Evolutionary conservation across 2,888 invertebrate species (phyloP), one percentile per base, ranked within the genome.

Genomic region (Schrankia costaestrigalis): DNA sequence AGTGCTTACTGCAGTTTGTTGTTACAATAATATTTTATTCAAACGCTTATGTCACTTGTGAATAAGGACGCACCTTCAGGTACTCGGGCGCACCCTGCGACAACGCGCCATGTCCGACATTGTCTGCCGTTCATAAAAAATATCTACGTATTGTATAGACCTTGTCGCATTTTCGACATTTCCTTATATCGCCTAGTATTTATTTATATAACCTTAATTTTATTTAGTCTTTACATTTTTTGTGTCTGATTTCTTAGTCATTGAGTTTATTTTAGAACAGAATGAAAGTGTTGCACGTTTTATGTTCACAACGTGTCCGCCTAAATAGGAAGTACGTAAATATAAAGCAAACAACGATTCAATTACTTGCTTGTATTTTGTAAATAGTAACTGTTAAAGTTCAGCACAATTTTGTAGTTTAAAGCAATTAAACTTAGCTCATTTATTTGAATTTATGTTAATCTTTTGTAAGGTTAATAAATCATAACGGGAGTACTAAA

Each of bases 171-270:
- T 44, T 56, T 38, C 41, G 48, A 41, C 57, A 54, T 56, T 56
- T 54, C 55, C 57, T 51, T 51, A 44, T 41, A 43, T 38, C 26
- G 26, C 48, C 51, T 56, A 56, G 56, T 39, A 51, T 54, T 48
- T 54, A 56, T 54, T 28, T 36, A 42, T 38, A 38, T 46, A 50
- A 46, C 46, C 44, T 56, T 44, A 49, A 44, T 41, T 37, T 46
- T 35, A 50, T 44, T 42, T 37, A 45, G 42, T 39, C 35, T 39
- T 40, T 45, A 45, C 3, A 14, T 33, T 48, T 41, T 48, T 33
- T 50, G 33, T 32, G 37, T 29, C 40, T 33, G 21, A 21, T 26
- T 12, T 35, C 11, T 33, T 46, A 39, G 24, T 37, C 11, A 37
- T 26, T 28, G 34, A 35, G 28, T 41, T 42, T 32, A 42, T 46